Conservation (phyloP, 2,113 vertebrate species). For the Dascyllus trimaculatus region DNA sequence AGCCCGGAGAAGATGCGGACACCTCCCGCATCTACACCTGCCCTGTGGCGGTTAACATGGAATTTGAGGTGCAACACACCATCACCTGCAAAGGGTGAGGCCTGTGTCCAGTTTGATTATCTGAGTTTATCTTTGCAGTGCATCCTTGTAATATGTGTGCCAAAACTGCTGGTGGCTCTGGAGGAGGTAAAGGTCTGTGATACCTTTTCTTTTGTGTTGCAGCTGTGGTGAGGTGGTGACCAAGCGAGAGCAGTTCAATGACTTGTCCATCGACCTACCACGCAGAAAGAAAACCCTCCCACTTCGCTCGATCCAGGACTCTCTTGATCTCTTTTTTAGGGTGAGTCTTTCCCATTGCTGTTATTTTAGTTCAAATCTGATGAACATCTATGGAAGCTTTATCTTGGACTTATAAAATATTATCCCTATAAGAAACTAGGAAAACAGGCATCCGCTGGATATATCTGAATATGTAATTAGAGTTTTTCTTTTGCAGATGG, state of each 20-base stretch:
- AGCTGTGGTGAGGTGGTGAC: slow-evolving; percentile 96
- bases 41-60: slow-evolving; percentile 95
- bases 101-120: background rate
- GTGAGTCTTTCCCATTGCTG: slow-evolving; percentile 70
- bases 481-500: slow-evolving; percentile 84
- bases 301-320: slow-evolving; percentile 95
- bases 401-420: too few species aligned
- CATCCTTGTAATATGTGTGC: background rate
- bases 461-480: background rate
- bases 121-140: background rate
- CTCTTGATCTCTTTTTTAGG: slow-evolving; percentile 97
- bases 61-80: slow-evolving; percentile 98
- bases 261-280: slow-evolving; percentile 97
- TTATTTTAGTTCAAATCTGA: too few species aligned
- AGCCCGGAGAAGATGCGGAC: slow-evolving; percentile 87
- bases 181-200: background rate
- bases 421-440: background rate
- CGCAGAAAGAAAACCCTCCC: slow-evolving; percentile 93
- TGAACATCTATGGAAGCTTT: too few species aligned
- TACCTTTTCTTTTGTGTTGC: slow-evolving; percentile 4
- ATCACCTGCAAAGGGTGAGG: slow-evolving; percentile 96
- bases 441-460: background rate
- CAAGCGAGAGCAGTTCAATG: slow-evolving; percentile 97
- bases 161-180: background rate
- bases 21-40: slow-evolving; percentile 94